Evolutionary conservation across 2,113 vertebrate species (phyloP).

Genomic region (Pseudorectes ferrugineus): DNA sequence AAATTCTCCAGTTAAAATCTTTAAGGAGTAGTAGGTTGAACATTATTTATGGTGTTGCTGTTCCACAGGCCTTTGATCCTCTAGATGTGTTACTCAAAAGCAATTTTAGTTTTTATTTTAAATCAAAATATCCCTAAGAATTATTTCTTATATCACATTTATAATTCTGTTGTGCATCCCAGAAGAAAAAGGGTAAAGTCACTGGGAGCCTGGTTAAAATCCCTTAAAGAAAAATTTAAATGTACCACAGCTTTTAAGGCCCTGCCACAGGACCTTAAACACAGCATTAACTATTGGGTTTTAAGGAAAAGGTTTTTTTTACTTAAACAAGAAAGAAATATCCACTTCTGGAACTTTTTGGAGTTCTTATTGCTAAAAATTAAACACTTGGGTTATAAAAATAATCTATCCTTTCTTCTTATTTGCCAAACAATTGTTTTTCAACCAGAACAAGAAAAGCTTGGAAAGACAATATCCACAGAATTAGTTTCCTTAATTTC

Average conservation of each 20-base stretch:
- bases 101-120: neutral
- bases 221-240: neutral
- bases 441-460: neutral
- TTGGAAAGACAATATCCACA: neutral
- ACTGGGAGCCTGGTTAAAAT: neutral
- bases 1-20: neutral
- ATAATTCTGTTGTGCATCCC: neutral
- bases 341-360: neutral
- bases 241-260: neutral
- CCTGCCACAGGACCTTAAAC: neutral
- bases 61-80: neutral
- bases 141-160: neutral
- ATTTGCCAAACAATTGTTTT: neutral
- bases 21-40: neutral
- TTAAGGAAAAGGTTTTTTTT: neutral
- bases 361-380: neutral
- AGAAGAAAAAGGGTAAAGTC: neutral
- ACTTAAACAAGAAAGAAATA: neutral
- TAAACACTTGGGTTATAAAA: neutral
- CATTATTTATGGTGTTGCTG: neutral
- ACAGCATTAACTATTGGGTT: neutral
- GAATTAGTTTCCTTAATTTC: neutral
- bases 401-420: neutral
- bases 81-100: neutral
- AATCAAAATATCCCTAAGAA: neutral